These are phyloP conservation scores for Dynastes maya DNA, from an alignment of 2,888 invertebrate genomes.

Conservation along the genomic window DNA sequence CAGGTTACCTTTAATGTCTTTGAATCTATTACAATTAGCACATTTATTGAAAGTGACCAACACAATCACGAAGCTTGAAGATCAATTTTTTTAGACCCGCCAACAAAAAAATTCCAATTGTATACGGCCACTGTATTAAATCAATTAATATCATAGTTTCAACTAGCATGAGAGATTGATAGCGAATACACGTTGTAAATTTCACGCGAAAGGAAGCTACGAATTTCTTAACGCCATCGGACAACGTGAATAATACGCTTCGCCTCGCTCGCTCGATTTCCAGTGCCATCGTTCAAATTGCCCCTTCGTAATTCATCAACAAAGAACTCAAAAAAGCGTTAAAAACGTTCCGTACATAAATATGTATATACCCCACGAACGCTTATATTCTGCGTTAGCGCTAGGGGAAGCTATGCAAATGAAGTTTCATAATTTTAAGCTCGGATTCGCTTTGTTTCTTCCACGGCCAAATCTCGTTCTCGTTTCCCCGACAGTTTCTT, in stretches of 20 bases:
- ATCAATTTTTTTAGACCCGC: no score
- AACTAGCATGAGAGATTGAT: conserved; percentile 12
- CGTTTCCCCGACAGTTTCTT: conserved; percentile 3
- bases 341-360: conserved; percentile 52
- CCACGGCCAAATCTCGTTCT: conserved; percentile 24
- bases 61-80: no score
- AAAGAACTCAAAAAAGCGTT: conserved; percentile 53
- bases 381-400: conserved; percentile 34
- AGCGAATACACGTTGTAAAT: conserved; percentile 2
- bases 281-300: conserved; percentile 28
- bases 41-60: no score
- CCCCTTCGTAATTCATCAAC: conserved; percentile 51
- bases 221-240: conserved; percentile 24
- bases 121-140: background rate
- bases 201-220: background rate
- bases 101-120: no score
- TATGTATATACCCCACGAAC: conserved; percentile 44
- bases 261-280: conserved; percentile 8
- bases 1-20: no score
- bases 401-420: conserved; percentile 60
- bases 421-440: conserved; percentile 59
- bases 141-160: background rate
- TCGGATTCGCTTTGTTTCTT: conserved; percentile 46
- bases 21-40: no score
- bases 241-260: conserved; percentile 22